Evolutionary conservation across 2,113 vertebrate genomes (phyloP).

Genomic region (Hemibagrus wyckioides): DNA sequence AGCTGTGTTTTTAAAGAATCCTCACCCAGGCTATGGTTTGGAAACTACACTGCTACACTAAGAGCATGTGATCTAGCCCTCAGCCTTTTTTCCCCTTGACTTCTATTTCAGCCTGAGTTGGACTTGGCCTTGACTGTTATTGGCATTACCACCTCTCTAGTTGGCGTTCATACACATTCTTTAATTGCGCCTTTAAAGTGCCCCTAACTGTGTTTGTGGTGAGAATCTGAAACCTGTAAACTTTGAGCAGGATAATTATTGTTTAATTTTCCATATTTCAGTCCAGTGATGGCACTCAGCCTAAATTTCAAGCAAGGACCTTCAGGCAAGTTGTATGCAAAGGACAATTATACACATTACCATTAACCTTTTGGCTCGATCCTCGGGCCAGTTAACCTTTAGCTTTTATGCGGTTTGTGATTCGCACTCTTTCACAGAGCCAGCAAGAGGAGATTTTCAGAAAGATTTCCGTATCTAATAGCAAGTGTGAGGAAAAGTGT

Average conservation of each 20-base stretch:
- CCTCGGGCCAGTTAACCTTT: conserved; percentile 26
- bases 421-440: conserved; percentile 24
- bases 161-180: conserved; percentile 35
- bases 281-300: conserved; percentile 19
- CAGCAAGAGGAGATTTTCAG: conserved; percentile 21
- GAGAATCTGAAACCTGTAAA: conserved; percentile 46
- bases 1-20: conserved; percentile 31
- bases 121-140: conserved; percentile 46
- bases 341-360: conserved; percentile 41
- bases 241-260: conserved; percentile 37
- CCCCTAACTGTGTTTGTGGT: conserved; percentile 34
- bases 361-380: conserved; percentile 35
- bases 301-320: conserved; percentile 20
- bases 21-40: conserved; percentile 3
- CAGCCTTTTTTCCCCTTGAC: conserved; percentile 1
- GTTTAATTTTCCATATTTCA: conserved; percentile 36
- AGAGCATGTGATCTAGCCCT: conserved; percentile 23
- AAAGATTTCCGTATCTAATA: conserved; percentile 30
- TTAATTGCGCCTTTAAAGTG: conserved; percentile 39
- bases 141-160: conserved; percentile 46
- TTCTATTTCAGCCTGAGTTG: conserved; percentile 30
- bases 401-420: conserved; percentile 41
- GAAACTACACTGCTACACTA: conserved; percentile 24
- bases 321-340: conserved; percentile 23
- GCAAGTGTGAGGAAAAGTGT: conserved; percentile 39